Evolutionary conservation across 2,888 invertebrate genomes (phyloP).

Genomic region (Dicranocentrus wangi): DNA sequence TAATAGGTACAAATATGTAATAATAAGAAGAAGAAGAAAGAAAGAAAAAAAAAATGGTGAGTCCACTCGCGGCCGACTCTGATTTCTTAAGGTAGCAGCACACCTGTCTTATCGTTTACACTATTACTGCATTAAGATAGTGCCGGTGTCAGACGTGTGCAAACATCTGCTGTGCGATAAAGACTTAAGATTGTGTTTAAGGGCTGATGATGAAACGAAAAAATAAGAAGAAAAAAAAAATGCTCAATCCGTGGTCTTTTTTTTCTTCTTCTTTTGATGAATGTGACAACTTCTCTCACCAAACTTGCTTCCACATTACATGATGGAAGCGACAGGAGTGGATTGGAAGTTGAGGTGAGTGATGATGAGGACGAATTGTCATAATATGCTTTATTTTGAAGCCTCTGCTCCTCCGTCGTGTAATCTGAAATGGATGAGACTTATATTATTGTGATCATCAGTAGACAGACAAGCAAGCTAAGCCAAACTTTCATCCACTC

Average conservation of each 20-base stretch:
- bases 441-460: background rate
- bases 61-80: too few relatives aligned
- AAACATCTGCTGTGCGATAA: too few relatives aligned
- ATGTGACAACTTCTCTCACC: conserved; percentile 24
- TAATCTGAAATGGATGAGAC: too few relatives aligned
- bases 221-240: background rate
- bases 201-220: too few relatives aligned
- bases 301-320: conserved; percentile 20
- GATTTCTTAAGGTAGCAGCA: background rate
- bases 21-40: too few relatives aligned
- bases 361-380: background rate
- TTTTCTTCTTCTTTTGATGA: conserved; percentile 25
- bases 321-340: background rate
- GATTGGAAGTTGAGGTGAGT: background rate
- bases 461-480: background rate
- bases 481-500: background rate
- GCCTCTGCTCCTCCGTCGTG: too few relatives aligned
- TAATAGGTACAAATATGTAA: background rate
- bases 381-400: too few relatives aligned
- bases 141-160: too few relatives aligned
- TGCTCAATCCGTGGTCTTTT: too few relatives aligned
- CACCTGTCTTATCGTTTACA: background rate
- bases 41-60: background rate
- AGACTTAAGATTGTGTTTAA: too few relatives aligned
- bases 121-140: too few relatives aligned